Evolutionary conservation across 2,113 vertebrate genomes (phyloP).

Genomic region (Pipra filicauda): DNA sequence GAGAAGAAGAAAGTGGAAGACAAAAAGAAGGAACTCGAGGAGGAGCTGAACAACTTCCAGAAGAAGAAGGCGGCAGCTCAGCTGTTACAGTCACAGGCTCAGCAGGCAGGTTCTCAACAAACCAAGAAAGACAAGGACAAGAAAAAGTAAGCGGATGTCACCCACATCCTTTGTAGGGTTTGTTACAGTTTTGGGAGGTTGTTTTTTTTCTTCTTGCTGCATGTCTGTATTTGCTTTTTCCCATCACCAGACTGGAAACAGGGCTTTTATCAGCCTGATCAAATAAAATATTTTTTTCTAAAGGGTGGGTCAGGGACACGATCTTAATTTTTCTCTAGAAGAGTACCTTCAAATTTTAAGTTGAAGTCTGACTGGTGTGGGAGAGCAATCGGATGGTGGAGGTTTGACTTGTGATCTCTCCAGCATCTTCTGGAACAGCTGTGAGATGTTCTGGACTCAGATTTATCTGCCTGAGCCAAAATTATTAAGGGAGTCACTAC

Average conservation of each 20-base stretch:
- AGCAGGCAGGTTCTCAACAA: slow-evolving; percentile 82
- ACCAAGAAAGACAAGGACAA: slow-evolving; percentile 90
- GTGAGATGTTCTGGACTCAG: not conserved
- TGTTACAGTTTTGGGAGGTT: slow-evolving; percentile 33
- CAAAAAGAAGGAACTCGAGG: slow-evolving; percentile 84
- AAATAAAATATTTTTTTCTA: slow-evolving; percentile 69
- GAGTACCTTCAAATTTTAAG: slow-evolving; percentile 16
- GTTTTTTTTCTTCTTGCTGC: slow-evolving; percentile 45
- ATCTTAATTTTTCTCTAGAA: slow-evolving; percentile 54
- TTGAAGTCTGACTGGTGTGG: not conserved
- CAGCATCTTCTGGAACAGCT: not conserved
- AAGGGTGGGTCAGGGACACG: slow-evolving; percentile 55
- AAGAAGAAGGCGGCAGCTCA: slow-evolving; percentile 84
- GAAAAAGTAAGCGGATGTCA: slow-evolving; percentile 83
- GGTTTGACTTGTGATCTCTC: not conserved
- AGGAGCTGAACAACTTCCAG: slow-evolving; percentile 81
- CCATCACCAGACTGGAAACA: slow-evolving; percentile 66
- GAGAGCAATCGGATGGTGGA: not conserved
- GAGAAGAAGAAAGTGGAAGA: slow-evolving; percentile 86
- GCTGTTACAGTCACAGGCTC: slow-evolving; percentile 80
- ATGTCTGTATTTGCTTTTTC: slow-evolving; percentile 72
- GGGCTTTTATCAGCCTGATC: slow-evolving; percentile 48
- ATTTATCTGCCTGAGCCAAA: slow-evolving; percentile 9
- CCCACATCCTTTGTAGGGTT: slow-evolving; percentile 20
- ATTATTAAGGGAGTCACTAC: not conserved